Base-by-base conservation (phyloP, 2,797 vertebrate genomes). In the Paedocypris micromegethes region DNA sequence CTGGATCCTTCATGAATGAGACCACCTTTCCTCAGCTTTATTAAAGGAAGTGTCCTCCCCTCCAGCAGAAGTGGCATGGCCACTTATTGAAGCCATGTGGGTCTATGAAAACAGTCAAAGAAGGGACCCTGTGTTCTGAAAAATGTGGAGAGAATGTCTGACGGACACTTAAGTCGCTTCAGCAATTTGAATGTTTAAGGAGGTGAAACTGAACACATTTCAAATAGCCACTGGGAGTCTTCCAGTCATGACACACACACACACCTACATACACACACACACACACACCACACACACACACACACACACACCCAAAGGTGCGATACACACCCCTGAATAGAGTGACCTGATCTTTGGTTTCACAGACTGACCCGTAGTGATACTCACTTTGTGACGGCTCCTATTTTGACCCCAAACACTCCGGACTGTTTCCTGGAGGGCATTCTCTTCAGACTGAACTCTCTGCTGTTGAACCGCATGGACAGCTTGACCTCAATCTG, bases 401-500 rank as follows among this genome's bases (percentile, higher is more conserved):
- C 90, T 3, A 99, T 98, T 88, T 97, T 98, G 79, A 99, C 86
- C 40, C 96, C 97, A 9, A 99, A 99, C 68, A 98, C 97, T 0
- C 96, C 96, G 0, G 94, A 92, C 78, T 96, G 94, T 73, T 97
- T 98, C 63, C 93, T 88, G 4, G 96, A 97, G 0, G 96, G 94
- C 90, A 96, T 92, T 78, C 94, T 90, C 80, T 99, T 98, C 82
- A 98, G 84, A 83, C 96, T 99, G 78, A 98, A 97, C 80, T 99
- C 97, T 57, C 96, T 88, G 69, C 93, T 98, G 71, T 92, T 98
- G 78, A 99, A 97, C 89, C 95, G 98, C 82, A 99, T 86, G 0
- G 95, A 99, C 2, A 99, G 86, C 79, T 98, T 99, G 70, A 98
- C 94, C 80, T 99, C 96, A 7, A 97, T 90, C 97, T 99, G 84